These are phyloP conservation scores for Lutraria rhynchaena DNA, from an alignment of 1,140 invertebrate species.

Conservation along the genomic window DNA sequence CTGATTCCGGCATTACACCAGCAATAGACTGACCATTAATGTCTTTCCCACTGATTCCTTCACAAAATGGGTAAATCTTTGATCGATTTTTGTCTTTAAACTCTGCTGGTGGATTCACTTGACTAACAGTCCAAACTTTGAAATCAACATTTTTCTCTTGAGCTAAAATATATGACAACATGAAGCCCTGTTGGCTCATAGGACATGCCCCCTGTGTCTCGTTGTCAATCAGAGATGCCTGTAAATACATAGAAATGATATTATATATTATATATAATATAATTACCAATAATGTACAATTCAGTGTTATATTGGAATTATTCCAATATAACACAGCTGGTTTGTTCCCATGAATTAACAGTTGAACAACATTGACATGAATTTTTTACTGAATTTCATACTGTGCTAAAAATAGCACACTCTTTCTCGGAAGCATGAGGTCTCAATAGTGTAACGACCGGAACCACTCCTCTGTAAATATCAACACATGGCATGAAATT, in stretches of 20 bases:
- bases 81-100: conserved; percentile 76
- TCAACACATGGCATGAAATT: too few species aligned
- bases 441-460: too few species aligned
- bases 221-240: conserved; percentile 78
- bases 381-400: too few species aligned
- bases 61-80: conserved; percentile 77
- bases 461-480: too few species aligned
- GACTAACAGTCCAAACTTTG: conserved; percentile 78
- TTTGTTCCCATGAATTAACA: too few species aligned
- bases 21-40: conserved; percentile 71
- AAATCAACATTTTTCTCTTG: conserved; percentile 78
- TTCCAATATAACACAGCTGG: too few species aligned
- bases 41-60: conserved; percentile 65
- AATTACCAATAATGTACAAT: too few species aligned
- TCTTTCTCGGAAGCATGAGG: too few species aligned
- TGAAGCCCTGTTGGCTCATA: conserved; percentile 80
- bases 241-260: conserved; percentile 31
- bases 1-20: conserved; percentile 73
- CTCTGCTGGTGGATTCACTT: conserved; percentile 77
- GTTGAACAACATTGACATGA: too few species aligned
- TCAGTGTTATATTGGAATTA: too few species aligned
- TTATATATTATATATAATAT: too few species aligned
- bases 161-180: conserved; percentile 78
- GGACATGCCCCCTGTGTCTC: conserved; percentile 79
- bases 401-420: too few species aligned